A percentile compares a stretch with the other conserved stretches of the same genome.
These are phyloP conservation scores for Drosophila fungiperda DNA, from an alignment of 2,888 invertebrate species.

Conservation along the genomic window DNA sequence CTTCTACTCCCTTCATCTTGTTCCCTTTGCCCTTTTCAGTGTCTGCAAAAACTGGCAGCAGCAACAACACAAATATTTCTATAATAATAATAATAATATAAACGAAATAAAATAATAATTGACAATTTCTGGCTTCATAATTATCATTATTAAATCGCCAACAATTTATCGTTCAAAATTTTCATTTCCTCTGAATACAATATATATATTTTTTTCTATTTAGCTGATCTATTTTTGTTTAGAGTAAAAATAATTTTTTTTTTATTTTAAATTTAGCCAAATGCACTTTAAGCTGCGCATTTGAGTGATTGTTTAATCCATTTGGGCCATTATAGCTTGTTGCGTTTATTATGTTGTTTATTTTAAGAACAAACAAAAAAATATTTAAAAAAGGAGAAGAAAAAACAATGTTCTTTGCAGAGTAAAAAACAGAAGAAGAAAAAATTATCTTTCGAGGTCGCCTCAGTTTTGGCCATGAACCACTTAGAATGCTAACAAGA, in stretches of 20 bases:
- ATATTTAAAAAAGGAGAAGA: background rate
- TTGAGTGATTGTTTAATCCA: background rate
- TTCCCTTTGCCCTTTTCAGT: slow-evolving; percentile 1
- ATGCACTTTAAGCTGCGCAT: background rate
- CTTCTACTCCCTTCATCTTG: background rate
- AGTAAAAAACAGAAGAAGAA: slow-evolving; percentile 23
- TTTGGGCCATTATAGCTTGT: background rate
- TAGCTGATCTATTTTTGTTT: background rate
- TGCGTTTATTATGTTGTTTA: slow-evolving; percentile 34
- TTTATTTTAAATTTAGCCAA: background rate
- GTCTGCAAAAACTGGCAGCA: slow-evolving; percentile 18
- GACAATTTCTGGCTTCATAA: slow-evolving; percentile 11
- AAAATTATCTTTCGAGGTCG: slow-evolving; percentile 50
- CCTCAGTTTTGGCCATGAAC: slow-evolving; percentile 63
- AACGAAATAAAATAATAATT: slow-evolving; percentile 1
- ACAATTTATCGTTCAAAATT: slow-evolving; percentile 22
- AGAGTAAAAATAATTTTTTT: fast-evolving
- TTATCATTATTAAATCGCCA: slow-evolving; percentile 55
- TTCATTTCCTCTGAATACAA: background rate
- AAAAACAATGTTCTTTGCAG: slow-evolving; percentile 29
- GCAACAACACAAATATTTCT: background rate
- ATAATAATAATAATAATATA: slow-evolving; percentile 17
- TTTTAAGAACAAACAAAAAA: background rate
- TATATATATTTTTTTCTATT: background rate
- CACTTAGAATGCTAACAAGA: slow-evolving; percentile 27